phyloP scores from a whole-genome alignment of 2,888 invertebrate genomes.

The Actias luna region DNA sequence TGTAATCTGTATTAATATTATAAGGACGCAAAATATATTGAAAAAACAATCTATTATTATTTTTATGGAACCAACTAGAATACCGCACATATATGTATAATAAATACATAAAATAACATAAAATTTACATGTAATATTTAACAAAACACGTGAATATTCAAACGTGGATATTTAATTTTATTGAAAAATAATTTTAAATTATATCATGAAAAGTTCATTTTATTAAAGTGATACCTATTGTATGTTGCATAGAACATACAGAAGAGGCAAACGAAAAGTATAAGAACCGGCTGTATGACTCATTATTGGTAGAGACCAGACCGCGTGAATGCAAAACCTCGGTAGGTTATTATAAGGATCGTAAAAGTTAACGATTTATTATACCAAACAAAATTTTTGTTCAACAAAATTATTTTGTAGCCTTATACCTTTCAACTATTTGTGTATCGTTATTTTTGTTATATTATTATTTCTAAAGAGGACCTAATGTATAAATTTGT shows the following conservation, averaged over 20 bases:
- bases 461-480: too few species aligned
- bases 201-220: neutral
- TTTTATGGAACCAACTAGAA: too few species aligned
- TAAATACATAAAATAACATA: neutral
- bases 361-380: neutral
- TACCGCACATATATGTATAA: neutral
- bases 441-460: too few species aligned
- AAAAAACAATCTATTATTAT: too few species aligned
- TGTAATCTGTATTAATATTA: too few species aligned
- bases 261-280: conserved; percentile 35
- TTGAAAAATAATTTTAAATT: neutral
- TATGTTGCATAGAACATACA: conserved; percentile 12
- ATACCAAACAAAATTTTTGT: neutral
- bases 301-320: conserved; percentile 37
- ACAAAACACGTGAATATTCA: neutral
- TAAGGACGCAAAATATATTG: too few species aligned
- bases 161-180: neutral
- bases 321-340: conserved; percentile 23
- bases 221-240: neutral
- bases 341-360: neutral
- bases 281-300: conserved; percentile 57
- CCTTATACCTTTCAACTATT: too few species aligned
- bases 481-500: too few species aligned
- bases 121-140: neutral
- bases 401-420: too few species aligned